Evolutionary conservation across 2,113 vertebrate genomes (phyloP), one percentile per base, ranked within the genome.

Genomic region (Nyctibius bracteatus): DNA sequence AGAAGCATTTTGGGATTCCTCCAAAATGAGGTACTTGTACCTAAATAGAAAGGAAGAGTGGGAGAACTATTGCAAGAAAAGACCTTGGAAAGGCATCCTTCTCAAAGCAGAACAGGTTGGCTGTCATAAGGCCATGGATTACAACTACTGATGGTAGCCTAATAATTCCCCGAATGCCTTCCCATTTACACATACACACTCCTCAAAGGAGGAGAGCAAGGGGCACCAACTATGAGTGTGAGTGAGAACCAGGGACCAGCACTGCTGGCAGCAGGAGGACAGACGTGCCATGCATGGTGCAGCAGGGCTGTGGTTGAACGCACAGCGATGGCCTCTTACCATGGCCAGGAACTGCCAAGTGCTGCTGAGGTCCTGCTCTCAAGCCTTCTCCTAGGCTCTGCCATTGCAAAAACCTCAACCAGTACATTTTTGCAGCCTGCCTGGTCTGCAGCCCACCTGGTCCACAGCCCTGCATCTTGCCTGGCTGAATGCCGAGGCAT

Each of bases 241-340:
- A 66, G 39, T 27, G 47, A 59, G 13, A 72, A 19, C 28, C 24
- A 21, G 68, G 25, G 43, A 44, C 39, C 68, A 58, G 57, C 8
- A 10, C 33, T 41, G 44, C n/a, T 31, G 52, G 65, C 18, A 46
- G 52, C 49, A 67, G 52, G 33, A 81, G 35, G 58, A 78, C 1
- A 4, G 44, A 30, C 1, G 6, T 52, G 39, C 51, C 22, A 14
- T 0, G 9, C 2, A 5, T 39, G 27, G 5, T 47, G 33, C 28
- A 61, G 54, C 47, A 68, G 41, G 35, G 23, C 67, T 43, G 47
- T 10, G 52, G 31, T 23, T 4, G 9, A 74, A 55, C 4, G 2
- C 24, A 39, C 20, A 12, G 30, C 4, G 14, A n/a, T 0, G 0
- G 35, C 43, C 3, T 4, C 44, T 37, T 62, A 18, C 58, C n/a